Base-by-base conservation (phyloP, 2,797 vertebrate genomes). In the Hippoglossus hippoglossus region DNA sequence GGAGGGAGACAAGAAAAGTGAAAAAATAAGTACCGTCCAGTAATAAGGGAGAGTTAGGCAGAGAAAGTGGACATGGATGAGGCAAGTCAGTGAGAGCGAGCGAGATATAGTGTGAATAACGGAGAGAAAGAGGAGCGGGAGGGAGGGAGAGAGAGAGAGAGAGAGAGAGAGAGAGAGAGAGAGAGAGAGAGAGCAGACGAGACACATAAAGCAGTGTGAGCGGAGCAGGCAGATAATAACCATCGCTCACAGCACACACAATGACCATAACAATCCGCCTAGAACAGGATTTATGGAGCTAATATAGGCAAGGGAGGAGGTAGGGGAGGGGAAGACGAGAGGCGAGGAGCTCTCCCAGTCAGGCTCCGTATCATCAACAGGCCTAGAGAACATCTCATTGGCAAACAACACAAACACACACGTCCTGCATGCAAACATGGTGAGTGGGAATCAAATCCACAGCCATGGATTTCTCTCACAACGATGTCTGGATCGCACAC, bases 191-290 rank as follows among this genome's bases (percentile, higher is more conserved):
- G 77, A 77, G 83, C 81, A 87, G 88, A 89, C 79, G 73, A 93
- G 85, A 92, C 80, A 71, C 84, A 93, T 94, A 94, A 94, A 94
- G 86, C 83, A 91, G 83, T 82, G 83, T 69, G 86, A 91, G 86
- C 77, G 63, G 86, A 91, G 86, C 79, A 83, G 82, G 79, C 73
- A 79, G 91, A 92, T 94, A 93, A 94, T 94, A 95, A 94, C 92
- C 92, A 94, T 94, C 80, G 81, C 93, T 94, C 94, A 94, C 90
- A 84, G 90, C 91, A 83, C 88, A 93, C 90, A 93, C 93, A 93
- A 92, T 94, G 93, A 94, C 93, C 94, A 94, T 92, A 92, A 94
- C 93, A 93, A 93, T 93, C 88, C 89, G 87, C 91, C 88, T 79
- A 77, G 79, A 71, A 84, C 89, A 90, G 92, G 91, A 95, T 94